Conservation (phyloP, 2,113 vertebrate species). For the Macquaria australasica region DNA sequence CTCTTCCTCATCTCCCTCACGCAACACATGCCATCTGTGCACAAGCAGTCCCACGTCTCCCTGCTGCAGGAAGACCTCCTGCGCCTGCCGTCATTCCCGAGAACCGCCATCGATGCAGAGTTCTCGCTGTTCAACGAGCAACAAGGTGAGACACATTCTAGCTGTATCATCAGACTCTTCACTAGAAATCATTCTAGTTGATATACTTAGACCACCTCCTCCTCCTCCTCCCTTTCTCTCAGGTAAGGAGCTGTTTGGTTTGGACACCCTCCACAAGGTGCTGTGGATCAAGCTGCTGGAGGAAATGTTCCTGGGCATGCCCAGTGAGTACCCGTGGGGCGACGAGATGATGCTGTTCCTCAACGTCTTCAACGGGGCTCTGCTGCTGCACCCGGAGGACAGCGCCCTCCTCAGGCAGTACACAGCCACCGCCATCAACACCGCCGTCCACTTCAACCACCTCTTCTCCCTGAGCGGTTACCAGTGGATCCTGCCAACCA, state of each 20-base stretch:
- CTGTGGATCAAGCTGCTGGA: constrained; percentile 99
- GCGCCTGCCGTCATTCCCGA: constrained; percentile 95
- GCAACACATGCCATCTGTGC: constrained; percentile 93
- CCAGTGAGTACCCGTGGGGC: constrained; percentile 98
- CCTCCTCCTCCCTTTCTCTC: constrained; percentile 43
- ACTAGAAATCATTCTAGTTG: background rate
- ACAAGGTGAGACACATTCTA: constrained; percentile 84
- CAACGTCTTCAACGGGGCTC: constrained; percentile 96
- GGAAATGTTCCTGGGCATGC: constrained; percentile 99
- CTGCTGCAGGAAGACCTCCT: constrained; percentile 98
- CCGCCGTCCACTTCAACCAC: constrained; percentile 97
- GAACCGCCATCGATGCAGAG: constrained; percentile 96
- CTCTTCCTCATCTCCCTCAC: constrained; percentile 97
- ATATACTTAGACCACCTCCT: background rate
- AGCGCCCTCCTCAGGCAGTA: constrained; percentile 96
- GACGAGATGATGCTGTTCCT: constrained; percentile 99
- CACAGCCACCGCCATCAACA: constrained; percentile 96
- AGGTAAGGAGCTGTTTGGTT: constrained; percentile 97
- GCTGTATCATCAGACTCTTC: no score
- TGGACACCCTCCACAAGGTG: constrained; percentile 98
- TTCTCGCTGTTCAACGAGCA: constrained; percentile 97
- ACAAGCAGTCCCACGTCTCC: constrained; percentile 98
- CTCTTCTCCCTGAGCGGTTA: constrained; percentile 98
- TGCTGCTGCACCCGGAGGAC: constrained; percentile 97
- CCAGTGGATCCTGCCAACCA: constrained; percentile 99